These are phyloP conservation scores for Pelochelys cantorii DNA, from an alignment of 2,797 vertebrate species.

Conservation along the genomic window DNA sequence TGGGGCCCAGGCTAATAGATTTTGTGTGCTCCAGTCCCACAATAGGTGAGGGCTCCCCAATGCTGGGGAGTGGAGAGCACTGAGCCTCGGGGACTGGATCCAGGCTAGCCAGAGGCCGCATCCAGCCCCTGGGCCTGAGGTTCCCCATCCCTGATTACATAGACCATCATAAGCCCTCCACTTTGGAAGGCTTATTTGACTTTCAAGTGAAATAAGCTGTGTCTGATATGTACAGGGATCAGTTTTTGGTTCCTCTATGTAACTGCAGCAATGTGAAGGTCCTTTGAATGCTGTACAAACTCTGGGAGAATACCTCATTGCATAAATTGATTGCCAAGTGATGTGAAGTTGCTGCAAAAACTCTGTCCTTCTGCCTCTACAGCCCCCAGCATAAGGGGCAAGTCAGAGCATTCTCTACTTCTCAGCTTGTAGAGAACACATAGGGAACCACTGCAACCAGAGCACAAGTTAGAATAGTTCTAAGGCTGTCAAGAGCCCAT, in stretches of 20 bases:
- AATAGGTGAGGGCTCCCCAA: too few relatives aligned
- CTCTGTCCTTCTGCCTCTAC: background rate
- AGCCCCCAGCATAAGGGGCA: background rate
- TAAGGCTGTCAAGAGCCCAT: background rate
- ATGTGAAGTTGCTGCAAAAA: background rate
- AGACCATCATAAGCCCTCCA: background rate
- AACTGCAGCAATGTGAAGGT: background rate
- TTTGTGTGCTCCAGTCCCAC: too few relatives aligned
- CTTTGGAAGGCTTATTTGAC: background rate
- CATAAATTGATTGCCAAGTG: background rate
- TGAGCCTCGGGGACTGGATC: too few relatives aligned
- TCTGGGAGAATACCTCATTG: background rate
- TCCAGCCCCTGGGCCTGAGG: too few relatives aligned
- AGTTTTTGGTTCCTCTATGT: background rate
- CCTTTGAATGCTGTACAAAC: background rate
- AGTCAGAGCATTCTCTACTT: background rate
- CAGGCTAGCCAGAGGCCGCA: too few relatives aligned
- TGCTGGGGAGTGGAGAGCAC: too few relatives aligned
- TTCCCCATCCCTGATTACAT: too few relatives aligned
- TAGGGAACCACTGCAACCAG: background rate
- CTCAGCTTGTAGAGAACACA: background rate
- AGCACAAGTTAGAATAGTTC: background rate
- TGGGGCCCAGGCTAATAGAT: too few relatives aligned
- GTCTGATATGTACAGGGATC: background rate
- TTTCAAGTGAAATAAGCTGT: background rate